Evolutionary conservation across 1,140 invertebrate species (phyloP).

Genomic region (Fopius arisanus): DNA sequence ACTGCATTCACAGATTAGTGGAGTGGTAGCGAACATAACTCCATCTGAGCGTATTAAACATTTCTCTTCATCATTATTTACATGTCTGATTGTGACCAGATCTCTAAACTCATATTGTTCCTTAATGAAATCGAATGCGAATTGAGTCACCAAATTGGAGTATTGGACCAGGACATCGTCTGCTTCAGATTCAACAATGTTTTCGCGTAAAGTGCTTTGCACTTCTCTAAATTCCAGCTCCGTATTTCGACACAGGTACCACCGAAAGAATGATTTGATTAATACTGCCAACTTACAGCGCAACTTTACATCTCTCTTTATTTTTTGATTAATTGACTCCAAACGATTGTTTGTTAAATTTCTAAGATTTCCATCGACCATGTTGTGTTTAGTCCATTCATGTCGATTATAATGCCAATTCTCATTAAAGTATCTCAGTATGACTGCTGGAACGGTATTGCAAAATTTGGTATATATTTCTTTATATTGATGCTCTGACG

Average conservation of each 20-base stretch:
- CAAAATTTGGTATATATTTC: background rate
- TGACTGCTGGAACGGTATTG: background rate
- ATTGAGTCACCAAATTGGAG: too few relatives aligned
- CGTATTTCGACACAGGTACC: background rate
- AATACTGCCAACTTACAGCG: background rate
- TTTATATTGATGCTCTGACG: background rate
- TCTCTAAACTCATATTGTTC: too few relatives aligned
- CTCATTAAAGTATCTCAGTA: slow-evolving; percentile 10
- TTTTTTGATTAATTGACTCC: slow-evolving; percentile 27
- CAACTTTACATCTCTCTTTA: slow-evolving; percentile 7
- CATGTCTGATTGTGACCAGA: too few relatives aligned
- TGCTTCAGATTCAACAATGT: too few relatives aligned
- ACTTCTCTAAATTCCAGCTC: background rate
- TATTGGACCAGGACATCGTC: too few relatives aligned
- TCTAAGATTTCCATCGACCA: slow-evolving; percentile 30
- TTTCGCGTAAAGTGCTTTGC: too few relatives aligned
- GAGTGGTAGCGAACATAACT: too few relatives aligned
- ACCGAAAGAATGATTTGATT: background rate
- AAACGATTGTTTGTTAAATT: slow-evolving; percentile 31
- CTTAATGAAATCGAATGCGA: too few relatives aligned
- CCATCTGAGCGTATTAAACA: too few relatives aligned
- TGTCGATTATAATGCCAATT: slow-evolving; percentile 26
- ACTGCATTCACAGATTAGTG: too few relatives aligned
- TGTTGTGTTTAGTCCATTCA: slow-evolving; percentile 28
- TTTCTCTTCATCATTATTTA: too few relatives aligned